Percentiles rank a stretch among this genome's conserved stretches.
These are phyloP conservation scores for Drosophila basisetae DNA, from an alignment of 2,888 invertebrate genomes.

Conservation along the genomic window DNA sequence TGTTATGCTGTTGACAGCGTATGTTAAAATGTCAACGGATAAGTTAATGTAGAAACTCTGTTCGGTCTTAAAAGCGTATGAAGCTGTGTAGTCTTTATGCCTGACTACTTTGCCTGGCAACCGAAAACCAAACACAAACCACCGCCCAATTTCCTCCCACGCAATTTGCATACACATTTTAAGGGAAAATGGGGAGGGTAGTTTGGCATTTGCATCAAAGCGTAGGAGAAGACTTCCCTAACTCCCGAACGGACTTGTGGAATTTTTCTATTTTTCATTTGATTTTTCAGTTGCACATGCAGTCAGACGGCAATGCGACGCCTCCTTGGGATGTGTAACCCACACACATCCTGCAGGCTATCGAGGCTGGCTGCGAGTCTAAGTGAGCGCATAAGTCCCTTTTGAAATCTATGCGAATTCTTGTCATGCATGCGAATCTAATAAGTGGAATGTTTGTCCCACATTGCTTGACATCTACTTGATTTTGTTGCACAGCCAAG, in stretches of 20 bases:
- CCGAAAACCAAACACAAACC: slow-evolving; percentile 3
- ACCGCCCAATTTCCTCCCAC: no score
- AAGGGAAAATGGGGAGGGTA: background rate
- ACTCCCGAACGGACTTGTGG: slow-evolving; percentile 65
- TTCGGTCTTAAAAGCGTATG: slow-evolving; percentile 70
- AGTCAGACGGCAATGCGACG: slow-evolving; percentile 51
- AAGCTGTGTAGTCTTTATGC: slow-evolving; percentile 70
- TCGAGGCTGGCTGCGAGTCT: slow-evolving; percentile 49
- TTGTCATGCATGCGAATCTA: slow-evolving; percentile 40
- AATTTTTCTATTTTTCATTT: slow-evolving; percentile 4
- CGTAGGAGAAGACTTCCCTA: slow-evolving; percentile 44
- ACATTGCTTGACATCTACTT: slow-evolving; percentile 15
- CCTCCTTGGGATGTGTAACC: slow-evolving; percentile 21
- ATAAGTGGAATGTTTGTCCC: slow-evolving; percentile 19
- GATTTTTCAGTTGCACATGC: slow-evolving; percentile 63
- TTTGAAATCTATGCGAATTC: slow-evolving; percentile 54
- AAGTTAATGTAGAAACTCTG: slow-evolving; percentile 77
- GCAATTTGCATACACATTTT: slow-evolving; percentile 17
- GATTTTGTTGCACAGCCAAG: slow-evolving; percentile 1
- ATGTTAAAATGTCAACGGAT: slow-evolving; percentile 45
- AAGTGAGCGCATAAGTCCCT: slow-evolving; percentile 53
- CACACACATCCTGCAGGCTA: background rate
- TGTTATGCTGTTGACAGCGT: slow-evolving; percentile 10
- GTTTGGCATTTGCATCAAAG: slow-evolving; percentile 56
- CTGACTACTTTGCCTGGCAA: slow-evolving; percentile 46